Evolutionary conservation across 2,888 invertebrate genomes (phyloP), one percentile per base, ranked within the genome.

Genomic region (Dryadula phaetusa): DNA sequence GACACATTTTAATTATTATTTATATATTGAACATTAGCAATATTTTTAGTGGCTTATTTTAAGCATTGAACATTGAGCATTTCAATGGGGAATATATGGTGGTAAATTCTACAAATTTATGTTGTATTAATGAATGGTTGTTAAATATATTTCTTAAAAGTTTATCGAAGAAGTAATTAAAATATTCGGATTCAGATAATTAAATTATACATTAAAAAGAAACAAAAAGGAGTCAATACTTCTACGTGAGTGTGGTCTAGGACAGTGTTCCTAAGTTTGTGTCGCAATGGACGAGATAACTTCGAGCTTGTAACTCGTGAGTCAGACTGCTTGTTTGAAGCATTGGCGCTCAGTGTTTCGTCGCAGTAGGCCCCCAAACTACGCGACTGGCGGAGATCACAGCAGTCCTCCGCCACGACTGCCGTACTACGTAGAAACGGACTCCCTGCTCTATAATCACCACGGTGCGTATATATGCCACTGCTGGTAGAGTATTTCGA

Each of bases 371-470:
- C 46, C 64, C 54, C 64, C 25, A 46, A 46, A 64, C 64, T 64
- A 56, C 25, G 56, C 56, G 64, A 64, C 65, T 54, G 78, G 54
- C 80, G 77, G 52, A 61, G 56, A 37, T 61, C 10, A 77, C 72
- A 10, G 74, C 79, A 85, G 86, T 77, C 81, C 82, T 78, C 78
- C 77, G 79, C 80, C 74, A 58, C n/a, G 70, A 72, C 85, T 83
- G 81, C 80, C 72, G 72, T 32, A 78, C 87, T 84, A 83, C 71
- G 85, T 86, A 86, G 86, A 83, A 83, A 83, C 77, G 86, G 86
- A 87, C 87, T 82, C 83, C 80, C 77, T 42, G 3, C 28, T 20
- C 12, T 1, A 12, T 8, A 0, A 0, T 8, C 7, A 4, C 16
- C 25, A 6, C 16, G 52, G 5, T n/a, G 4, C 25, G 32, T 65